These are phyloP conservation scores for Thamnaconus septentrionalis DNA, from an alignment of 2,113 vertebrate genomes.

Conservation along the genomic window DNA sequence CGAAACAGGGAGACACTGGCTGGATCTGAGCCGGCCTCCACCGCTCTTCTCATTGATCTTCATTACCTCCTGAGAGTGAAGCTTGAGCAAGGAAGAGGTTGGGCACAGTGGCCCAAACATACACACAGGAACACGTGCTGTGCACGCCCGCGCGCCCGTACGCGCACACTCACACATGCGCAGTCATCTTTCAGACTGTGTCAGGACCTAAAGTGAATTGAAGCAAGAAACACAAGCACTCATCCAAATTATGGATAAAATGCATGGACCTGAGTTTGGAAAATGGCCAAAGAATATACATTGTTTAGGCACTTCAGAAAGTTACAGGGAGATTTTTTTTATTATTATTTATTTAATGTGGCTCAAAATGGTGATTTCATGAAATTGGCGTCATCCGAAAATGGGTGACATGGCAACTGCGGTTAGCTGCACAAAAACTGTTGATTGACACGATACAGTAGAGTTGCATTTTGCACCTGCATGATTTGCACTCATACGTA, in stretches of 20 bases:
- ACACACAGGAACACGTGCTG: slow-evolving; percentile 34
- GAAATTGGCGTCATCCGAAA: no score
- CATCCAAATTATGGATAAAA: neutral
- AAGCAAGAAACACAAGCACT: neutral
- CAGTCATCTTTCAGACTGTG: slow-evolving; percentile 26
- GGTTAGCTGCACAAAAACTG: no score
- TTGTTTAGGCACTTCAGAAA: neutral
- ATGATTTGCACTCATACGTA: no score
- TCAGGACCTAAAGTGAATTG: slow-evolving; percentile 5
- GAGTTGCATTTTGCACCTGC: no score
- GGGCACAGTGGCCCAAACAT: slow-evolving; percentile 38
- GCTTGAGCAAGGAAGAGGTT: slow-evolving; percentile 41
- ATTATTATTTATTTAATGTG: neutral
- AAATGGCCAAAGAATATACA: neutral
- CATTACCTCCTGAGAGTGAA: slow-evolving; percentile 70
- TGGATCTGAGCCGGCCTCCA: slow-evolving; percentile 70
- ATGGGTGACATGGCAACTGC: no score
- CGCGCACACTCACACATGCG: neutral
- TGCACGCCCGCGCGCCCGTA: slow-evolving; percentile 3
- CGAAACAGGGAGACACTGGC: slow-evolving; percentile 73
- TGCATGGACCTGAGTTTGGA: neutral
- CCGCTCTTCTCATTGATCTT: slow-evolving; percentile 78
- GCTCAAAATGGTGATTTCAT: no score
- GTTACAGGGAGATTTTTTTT: neutral
- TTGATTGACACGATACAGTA: no score